A percentile compares a stretch with the other conserved stretches of the same genome.
Conservation (phyloP, 2,888 invertebrate genomes). For the Macrophya annulata region DNA sequence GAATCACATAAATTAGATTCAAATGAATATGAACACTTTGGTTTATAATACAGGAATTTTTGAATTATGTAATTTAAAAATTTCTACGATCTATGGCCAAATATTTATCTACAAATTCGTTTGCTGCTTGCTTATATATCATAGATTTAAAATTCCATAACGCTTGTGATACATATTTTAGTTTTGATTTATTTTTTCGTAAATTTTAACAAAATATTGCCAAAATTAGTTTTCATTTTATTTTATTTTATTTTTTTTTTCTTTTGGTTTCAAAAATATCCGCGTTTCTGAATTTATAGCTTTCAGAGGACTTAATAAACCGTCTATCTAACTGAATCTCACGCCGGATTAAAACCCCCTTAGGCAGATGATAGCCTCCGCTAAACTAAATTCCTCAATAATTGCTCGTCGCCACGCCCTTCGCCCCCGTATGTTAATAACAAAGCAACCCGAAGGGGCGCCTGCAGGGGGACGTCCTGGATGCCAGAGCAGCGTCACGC, state of each 20-base stretch:
- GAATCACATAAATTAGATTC: slow-evolving; percentile 4
- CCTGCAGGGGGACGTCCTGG: slow-evolving; percentile 38
- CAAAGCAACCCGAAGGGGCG: slow-evolving; percentile 51
- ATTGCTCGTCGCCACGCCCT: slow-evolving; percentile 46
- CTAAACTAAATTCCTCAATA: slow-evolving; percentile 52
- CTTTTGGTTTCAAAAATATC: background rate
- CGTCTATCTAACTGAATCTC: slow-evolving; percentile 37
- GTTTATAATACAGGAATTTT: background rate
- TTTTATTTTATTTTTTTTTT: background rate
- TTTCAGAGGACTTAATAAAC: background rate
- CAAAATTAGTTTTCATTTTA: background rate
- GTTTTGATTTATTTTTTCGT: too few species aligned
- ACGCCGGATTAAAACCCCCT: slow-evolving; percentile 37
- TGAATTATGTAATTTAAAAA: slow-evolving; percentile 17
- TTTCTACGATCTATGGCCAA: slow-evolving; percentile 5
- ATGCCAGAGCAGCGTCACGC: slow-evolving; percentile 48
- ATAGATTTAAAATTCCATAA: too few species aligned
- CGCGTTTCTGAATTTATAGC: background rate
- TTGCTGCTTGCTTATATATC: too few species aligned
- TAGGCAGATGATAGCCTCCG: slow-evolving; percentile 15
- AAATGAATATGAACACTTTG: background rate
- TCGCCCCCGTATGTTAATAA: slow-evolving; percentile 54
- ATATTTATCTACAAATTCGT: background rate
- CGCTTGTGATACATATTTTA: too few species aligned
- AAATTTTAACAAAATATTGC: background rate